These are phyloP conservation scores for Amazona ochrocephala DNA, from an alignment of 2,797 vertebrate species.

Conservation along the genomic window DNA sequence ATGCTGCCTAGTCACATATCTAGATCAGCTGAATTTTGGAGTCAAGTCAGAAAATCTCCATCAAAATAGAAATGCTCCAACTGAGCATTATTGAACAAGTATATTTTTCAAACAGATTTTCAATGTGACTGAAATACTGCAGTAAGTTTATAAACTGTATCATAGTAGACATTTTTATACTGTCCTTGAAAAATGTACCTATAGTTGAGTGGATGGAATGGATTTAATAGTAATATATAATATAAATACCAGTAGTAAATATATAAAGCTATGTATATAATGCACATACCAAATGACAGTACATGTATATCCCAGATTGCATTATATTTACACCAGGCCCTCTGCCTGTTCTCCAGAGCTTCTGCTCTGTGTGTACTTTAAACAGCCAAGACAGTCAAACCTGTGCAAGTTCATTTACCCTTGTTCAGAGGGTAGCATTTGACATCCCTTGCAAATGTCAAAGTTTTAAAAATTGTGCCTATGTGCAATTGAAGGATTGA, in stretches of 20 bases:
- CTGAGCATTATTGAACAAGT: not conserved
- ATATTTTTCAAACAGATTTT: conserved; percentile 38
- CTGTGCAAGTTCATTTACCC: not conserved
- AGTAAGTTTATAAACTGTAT: conserved; percentile 54
- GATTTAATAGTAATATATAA: conserved; percentile 54
- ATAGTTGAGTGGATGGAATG: conserved; percentile 26
- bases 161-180: conserved; percentile 66
- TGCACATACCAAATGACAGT: conserved; percentile 25
- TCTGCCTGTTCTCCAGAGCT: not conserved
- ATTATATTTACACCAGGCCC: not conserved
- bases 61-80: conserved; percentile 53
- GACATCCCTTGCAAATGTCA: not conserved
- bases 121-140: conserved; percentile 54
- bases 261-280: conserved; percentile 42
- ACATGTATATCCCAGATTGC: not conserved
- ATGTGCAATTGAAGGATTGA: not conserved
- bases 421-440: not conserved
- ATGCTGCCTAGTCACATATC: not conserved
- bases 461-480: not conserved
- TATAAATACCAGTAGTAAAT: conserved; percentile 49
- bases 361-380: not conserved
- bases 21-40: conserved; percentile 37
- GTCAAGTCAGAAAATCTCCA: conserved; percentile 52
- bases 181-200: conserved; percentile 61
- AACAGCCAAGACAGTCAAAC: not conserved